Percentiles rank a stretch among this genome's conserved stretches.
Conservation (phyloP, 2,797 vertebrate genomes). For the Girardinus metallicus region DNA sequence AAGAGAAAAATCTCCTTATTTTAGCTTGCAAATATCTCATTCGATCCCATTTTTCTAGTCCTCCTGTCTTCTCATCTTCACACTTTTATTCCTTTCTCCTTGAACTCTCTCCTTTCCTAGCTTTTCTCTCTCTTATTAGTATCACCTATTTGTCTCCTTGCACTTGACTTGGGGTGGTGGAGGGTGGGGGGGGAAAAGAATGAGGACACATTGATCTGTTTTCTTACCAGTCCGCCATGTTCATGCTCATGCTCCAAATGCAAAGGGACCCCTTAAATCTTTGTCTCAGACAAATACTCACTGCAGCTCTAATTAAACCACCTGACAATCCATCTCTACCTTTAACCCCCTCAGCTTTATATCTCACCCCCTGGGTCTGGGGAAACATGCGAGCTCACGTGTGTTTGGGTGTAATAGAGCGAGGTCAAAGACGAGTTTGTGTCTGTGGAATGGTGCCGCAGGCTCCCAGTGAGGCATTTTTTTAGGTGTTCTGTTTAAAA, state of each 20-base stretch:
- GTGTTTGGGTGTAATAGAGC: constrained; percentile 15
- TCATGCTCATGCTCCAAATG: constrained; percentile 13
- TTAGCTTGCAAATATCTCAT: constrained; percentile 1
- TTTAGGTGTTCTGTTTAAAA: constrained; percentile 41
- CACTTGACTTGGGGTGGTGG: constrained; percentile 21
- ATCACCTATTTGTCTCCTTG: constrained; percentile 31
- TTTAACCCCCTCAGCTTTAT: constrained; percentile 14
- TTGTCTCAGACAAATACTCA: constrained; percentile 26
- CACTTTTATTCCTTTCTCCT: constrained; percentile 4
- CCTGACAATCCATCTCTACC: constrained; percentile 34
- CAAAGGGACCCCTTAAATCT: constrained; percentile 9
- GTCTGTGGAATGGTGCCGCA: constrained; percentile 28
- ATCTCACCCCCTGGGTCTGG: constrained; percentile 22
- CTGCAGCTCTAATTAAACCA: constrained; percentile 57
- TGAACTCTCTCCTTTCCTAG: constrained; percentile 8
- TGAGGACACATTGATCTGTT: constrained; percentile 51
- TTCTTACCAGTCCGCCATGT: constrained; percentile 14
- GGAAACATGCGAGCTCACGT: neutral
- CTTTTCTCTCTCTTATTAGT: constrained; percentile 17
- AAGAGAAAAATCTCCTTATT: neutral
- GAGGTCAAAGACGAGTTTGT: constrained; percentile 45
- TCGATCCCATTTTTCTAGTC: constrained; percentile 5
- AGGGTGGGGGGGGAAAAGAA: constrained; percentile 3
- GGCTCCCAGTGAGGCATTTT: constrained; percentile 41
- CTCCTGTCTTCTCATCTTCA: constrained; percentile 1